Evolutionary conservation across 2,888 invertebrate genomes (phyloP), one percentile per base, ranked within the genome.

Genomic region (Acleris cristana): DNA sequence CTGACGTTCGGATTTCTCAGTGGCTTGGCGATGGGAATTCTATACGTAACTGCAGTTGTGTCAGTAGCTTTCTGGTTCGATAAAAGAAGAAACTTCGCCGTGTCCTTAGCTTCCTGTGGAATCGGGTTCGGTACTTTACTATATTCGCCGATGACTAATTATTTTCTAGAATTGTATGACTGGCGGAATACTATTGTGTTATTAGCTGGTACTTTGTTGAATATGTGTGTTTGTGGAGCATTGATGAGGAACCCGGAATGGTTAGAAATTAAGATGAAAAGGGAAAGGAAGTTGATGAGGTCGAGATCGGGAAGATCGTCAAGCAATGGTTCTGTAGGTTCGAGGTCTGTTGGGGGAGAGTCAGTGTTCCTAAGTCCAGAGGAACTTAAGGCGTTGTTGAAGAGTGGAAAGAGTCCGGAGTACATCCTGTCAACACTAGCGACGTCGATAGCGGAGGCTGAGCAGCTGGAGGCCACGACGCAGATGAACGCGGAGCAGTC

Each of bases 61-160:
- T 96, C 97, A 52, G 97, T 98, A 52, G 97, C 98, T 0, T 98
- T 97, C 83, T 98, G 98, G 96, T 98, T 98, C 79, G 97, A 98
- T 78, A 96, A 96, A 82, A 95, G 95, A 82, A 94, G 98, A 61
- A 96, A 96, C 40, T 92, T 98, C 70, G 98, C 98, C 2, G 97
- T 97, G 1, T 97, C 98, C 7, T 89, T 98, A 65, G 96, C 97
- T 0, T 97, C 97, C 0, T 97, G 97, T 72, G 98, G 98, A 3
- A 97, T 97, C 0, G 98, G 98, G 0, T 95, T 97, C 68, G 98
- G 98, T 21, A 98, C 98, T 0, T 95, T 97, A 77, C 88, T 97
- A n/a, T 97, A 97, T 85, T 96, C 97, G 1, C 97, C 97, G 0
- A 90, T 98, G 83, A 97, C 97, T 0, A 94, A 96, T 65, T 95